These are phyloP conservation scores for Dolichoris vasculosae DNA, from an alignment of 1,140 invertebrate species.

Conservation along the genomic window DNA sequence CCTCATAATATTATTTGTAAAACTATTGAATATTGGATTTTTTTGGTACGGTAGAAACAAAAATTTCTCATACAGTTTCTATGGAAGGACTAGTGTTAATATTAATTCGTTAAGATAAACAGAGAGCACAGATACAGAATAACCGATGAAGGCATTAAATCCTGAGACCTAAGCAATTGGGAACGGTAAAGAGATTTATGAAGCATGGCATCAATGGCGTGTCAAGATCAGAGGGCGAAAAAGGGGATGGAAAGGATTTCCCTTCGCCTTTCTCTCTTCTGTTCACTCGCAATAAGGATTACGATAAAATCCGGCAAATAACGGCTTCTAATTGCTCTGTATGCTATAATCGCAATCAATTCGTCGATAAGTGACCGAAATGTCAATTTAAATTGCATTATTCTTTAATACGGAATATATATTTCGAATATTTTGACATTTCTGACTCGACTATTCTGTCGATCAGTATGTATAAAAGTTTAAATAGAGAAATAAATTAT, in stretches of 20 bases:
- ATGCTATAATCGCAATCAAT: conserved; percentile 57
- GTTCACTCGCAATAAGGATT: background rate
- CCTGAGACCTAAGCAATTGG: background rate
- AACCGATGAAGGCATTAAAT: conserved; percentile 9
- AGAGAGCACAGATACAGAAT: background rate
- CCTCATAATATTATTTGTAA: no score
- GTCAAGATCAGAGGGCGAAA: conserved; percentile 31
- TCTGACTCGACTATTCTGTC: background rate
- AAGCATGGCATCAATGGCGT: conserved; percentile 46
- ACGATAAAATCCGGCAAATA: conserved; percentile 50
- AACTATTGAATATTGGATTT: no score
- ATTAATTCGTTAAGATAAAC: background rate
- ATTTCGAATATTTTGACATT: background rate
- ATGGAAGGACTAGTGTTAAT: background rate
- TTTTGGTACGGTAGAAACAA: no score
- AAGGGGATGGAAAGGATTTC: conserved; percentile 34
- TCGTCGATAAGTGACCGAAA: conserved; percentile 7
- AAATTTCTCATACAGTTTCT: no score
- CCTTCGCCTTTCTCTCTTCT: background rate
- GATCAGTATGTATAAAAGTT: background rate
- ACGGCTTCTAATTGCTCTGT: conserved; percentile 54
- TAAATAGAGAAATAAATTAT: no score
- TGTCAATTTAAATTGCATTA: background rate
- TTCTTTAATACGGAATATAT: background rate
- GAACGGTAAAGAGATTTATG: conserved; percentile 41